Evolutionary conservation across 2,113 vertebrate genomes (phyloP), one percentile per base, ranked within the genome.

Genomic region (Notothenia coriiceps): DNA sequence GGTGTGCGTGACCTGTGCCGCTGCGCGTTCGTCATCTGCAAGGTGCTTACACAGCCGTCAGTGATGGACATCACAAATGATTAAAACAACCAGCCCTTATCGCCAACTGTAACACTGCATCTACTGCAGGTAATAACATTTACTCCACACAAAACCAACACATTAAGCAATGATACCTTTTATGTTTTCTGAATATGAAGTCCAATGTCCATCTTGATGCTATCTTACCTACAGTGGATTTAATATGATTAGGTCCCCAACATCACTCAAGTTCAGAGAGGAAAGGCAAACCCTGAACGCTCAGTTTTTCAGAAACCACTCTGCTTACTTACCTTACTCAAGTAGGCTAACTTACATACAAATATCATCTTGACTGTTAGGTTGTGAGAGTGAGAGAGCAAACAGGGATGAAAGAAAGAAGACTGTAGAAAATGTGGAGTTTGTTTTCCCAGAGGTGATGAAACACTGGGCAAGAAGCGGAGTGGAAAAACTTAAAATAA

Each of bases 401-500:
- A 35, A 50, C 59, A 61, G 1, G 18, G 4, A 74, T 70, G 9
- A 61, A 77, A 70, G n/a, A 17, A 50, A 25, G 40, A 65, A 25
- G 44, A 74, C 22, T 12, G 29, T 22, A 65, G 25, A 77, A 82
- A 61, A 65, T 65, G 13, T 59, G 40, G 52, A 73, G 70, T 83
- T 83, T 63, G 70, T 80, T 86, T 86, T 70, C 55, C 33, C 15
- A n/a, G 51, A 69, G 52, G 60, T 87, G 82, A 87, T 80, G 65
- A 78, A 83, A 81, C 56, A 51, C 62, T 52, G 64, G 49, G 74
- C 54, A 55, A 43, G 76, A 82, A 80, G 68, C 60, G 55, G 60
- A 61, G 64, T 80, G 76, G 55, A 82, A 81, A 82, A 89, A 87
- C 74, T 55, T 51, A 85, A 70, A 80, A 82, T 82, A 85, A 87